Percentiles rank a stretch among this genome's conserved stretches.
phyloP scores from a whole-genome alignment of 2,888 invertebrate genomes.

The Ornithoptera priamus region DNA sequence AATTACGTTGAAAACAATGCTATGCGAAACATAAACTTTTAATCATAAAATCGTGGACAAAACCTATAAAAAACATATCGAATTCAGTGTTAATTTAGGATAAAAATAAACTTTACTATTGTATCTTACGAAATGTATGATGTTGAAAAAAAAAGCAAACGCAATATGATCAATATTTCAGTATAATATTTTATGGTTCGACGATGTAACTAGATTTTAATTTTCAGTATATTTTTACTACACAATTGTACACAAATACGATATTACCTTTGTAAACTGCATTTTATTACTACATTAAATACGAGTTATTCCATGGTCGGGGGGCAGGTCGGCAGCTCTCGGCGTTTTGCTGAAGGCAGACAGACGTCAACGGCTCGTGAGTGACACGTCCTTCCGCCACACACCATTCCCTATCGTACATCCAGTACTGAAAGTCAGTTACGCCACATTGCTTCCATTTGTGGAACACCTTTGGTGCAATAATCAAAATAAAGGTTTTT shows the following conservation, averaged over 20 bases:
- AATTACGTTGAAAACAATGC: neutral
- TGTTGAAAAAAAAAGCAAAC: no score
- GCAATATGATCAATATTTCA: neutral
- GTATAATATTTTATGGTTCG: neutral
- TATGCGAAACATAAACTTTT: no score
- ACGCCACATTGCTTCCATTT: conserved; percentile 45
- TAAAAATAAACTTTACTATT: no score
- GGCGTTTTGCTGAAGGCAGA: conserved; percentile 66
- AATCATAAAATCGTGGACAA: no score
- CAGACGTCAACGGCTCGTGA: conserved; percentile 63
- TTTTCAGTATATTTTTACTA: neutral
- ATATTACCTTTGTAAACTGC: conserved; percentile 42
- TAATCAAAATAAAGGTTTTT: conserved; percentile 23
- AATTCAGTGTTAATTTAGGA: no score
- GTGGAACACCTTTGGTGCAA: conserved; percentile 41
- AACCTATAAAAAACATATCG: no score
- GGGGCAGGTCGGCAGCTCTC: conserved; percentile 69
- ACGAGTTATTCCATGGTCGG: conserved; percentile 51
- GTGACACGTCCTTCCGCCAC: conserved; percentile 74
- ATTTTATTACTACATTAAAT: conserved; percentile 25
- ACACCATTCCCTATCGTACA: conserved; percentile 41
- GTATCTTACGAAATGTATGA: no score
- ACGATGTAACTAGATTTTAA: no score
- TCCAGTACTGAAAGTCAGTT: conserved; percentile 41
- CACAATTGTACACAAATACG: conserved; percentile 4